phyloP scores from a whole-genome alignment of 2,888 invertebrate genomes.

The Tethea ocularis region DNA sequence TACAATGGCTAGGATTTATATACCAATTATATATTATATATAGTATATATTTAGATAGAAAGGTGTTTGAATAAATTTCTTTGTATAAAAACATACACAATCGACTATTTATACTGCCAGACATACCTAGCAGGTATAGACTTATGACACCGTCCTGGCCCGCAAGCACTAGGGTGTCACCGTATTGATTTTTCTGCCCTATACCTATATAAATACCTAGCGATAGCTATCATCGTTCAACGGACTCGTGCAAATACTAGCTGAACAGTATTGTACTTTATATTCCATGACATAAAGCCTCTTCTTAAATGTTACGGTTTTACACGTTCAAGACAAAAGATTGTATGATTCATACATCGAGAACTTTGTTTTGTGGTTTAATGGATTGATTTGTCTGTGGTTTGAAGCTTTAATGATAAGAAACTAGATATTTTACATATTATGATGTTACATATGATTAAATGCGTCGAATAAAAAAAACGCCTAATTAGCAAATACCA shows the following conservation, averaged over 20 bases:
- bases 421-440: slow-evolving; percentile 6
- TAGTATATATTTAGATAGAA: background rate
- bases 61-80: background rate
- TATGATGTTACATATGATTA: background rate
- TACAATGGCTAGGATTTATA: too few species aligned
- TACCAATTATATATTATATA: too few species aligned
- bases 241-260: slow-evolving; percentile 7
- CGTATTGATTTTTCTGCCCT: slow-evolving; percentile 56
- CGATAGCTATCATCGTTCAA: background rate
- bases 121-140: slow-evolving; percentile 4
- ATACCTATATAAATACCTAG: slow-evolving; percentile 16
- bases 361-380: slow-evolving; percentile 39
- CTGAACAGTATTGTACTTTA: background rate
- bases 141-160: slow-evolving; percentile 4
- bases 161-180: slow-evolving; percentile 34
- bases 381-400: slow-evolving; percentile 18
- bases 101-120: background rate
- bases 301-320: slow-evolving; percentile 12
- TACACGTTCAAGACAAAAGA: slow-evolving; percentile 58
- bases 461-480: background rate
- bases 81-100: background rate
- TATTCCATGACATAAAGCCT: slow-evolving; percentile 22
- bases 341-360: slow-evolving; percentile 56
- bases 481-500: background rate
- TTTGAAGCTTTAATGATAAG: slow-evolving; percentile 26